phyloP scores from a whole-genome alignment of 1,140 invertebrate genomes.

The Nymphalis io region DNA sequence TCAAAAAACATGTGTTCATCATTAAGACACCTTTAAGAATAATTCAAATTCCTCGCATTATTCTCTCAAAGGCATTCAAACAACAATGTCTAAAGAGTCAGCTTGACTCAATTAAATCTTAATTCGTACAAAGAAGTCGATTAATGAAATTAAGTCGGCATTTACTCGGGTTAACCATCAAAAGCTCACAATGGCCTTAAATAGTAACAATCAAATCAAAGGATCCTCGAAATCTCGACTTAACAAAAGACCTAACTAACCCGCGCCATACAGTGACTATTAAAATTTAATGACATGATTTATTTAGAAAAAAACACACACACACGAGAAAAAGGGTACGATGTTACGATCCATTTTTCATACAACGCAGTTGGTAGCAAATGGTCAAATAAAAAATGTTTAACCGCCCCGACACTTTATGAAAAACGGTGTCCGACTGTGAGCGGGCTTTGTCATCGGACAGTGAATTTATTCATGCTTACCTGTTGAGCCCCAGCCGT shows the following conservation, averaged over 20 bases:
- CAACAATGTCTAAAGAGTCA: conserved; percentile 59
- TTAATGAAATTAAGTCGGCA: conserved; percentile 80
- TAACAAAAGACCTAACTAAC: conserved; percentile 79
- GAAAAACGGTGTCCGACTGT: conserved; percentile 71
- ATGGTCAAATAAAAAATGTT: conserved; percentile 80
- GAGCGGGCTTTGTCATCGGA: conserved; percentile 75
- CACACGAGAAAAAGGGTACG: conserved; percentile 77
- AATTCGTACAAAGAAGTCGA: conserved; percentile 77
- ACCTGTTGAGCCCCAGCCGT: conserved; percentile 76
- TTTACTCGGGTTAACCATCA: conserved; percentile 76
- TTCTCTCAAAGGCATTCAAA: conserved; percentile 55
- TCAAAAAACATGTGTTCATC: conserved; percentile 67
- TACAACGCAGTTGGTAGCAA: conserved; percentile 81
- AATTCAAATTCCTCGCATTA: conserved; percentile 68
- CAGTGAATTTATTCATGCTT: conserved; percentile 76
- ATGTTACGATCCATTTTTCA: conserved; percentile 80
- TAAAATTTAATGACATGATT: conserved; percentile 81
- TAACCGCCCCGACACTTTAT: conserved; percentile 77
- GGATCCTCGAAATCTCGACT: conserved; percentile 59
- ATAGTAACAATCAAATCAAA: conserved; percentile 77
- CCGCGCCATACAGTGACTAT: conserved; percentile 74
- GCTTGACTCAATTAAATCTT: conserved; percentile 79
- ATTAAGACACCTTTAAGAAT: conserved; percentile 65
- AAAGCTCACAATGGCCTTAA: conserved; percentile 69
- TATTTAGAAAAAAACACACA: conserved; percentile 73